Conservation (phyloP, 2,113 vertebrate species). For the Hoplias malabaricus region DNA sequence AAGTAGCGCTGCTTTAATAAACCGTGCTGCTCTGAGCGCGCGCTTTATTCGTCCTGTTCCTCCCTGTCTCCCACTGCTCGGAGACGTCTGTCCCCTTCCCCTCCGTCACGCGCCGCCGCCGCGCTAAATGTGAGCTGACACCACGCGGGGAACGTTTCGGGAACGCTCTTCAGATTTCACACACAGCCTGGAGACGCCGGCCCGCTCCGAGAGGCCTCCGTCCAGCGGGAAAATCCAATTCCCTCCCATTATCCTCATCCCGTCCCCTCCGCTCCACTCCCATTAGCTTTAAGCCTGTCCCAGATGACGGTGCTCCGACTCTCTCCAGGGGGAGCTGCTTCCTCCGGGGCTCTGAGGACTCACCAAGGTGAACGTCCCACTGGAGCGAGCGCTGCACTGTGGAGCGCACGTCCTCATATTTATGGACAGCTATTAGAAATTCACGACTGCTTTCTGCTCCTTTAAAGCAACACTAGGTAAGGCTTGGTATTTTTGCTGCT, state of each 20-base stretch:
- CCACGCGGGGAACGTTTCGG: neutral
- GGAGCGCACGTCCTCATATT: too few relatives aligned
- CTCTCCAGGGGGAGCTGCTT: neutral
- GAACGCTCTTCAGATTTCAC: neutral
- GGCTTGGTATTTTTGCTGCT: too few relatives aligned
- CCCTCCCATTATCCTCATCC: neutral
- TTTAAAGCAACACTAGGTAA: too few relatives aligned
- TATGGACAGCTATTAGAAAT: too few relatives aligned
- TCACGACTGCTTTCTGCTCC: too few relatives aligned
- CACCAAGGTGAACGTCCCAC: too few relatives aligned
- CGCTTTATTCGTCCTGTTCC: too few relatives aligned
- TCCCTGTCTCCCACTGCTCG: too few relatives aligned
- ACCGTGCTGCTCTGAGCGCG: too few relatives aligned
- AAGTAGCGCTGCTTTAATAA: too few relatives aligned
- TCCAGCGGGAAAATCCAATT: neutral
- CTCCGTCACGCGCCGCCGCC: neutral
- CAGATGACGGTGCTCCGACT: neutral
- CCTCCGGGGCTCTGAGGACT: neutral
- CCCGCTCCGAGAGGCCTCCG: neutral
- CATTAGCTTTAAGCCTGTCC: neutral
- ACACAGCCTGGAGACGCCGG: neutral
- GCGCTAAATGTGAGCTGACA: conserved; percentile 15
- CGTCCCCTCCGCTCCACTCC: neutral
- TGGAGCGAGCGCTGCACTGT: too few relatives aligned
- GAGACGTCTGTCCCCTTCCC: neutral